Base-by-base conservation (phyloP, 2,888 invertebrate species). In the Dione juno region DNA sequence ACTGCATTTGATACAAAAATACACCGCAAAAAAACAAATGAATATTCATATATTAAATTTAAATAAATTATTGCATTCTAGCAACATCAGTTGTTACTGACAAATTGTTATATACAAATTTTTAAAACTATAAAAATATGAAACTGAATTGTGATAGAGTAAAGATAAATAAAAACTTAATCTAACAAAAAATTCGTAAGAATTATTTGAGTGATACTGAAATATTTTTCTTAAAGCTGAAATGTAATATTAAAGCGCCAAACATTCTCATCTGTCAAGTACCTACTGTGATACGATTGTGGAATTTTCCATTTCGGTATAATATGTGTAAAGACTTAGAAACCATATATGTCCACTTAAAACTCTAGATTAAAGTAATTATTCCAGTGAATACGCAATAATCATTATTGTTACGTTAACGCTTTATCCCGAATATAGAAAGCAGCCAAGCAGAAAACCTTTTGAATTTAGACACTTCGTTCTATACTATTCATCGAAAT, bases 261-360 rank as follows among this genome's bases (percentile, higher is more conserved):
- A 53, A 66, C 59, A 45, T 69, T 45, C 48, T 40, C 19, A 37
- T 64, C 13, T 13, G 19, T 13, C 48, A 50, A 64, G 19, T 48
- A 52, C 37, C 2, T 40, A 50, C 19, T 64, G 21, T 35, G 19
- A 16, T 50, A 40, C 64, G 19, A 9, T 21, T 64, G 64, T 40
- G 64, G 64, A 64, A 64, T 64, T 64, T 64, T 52, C 64, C 52
- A 64, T 64, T 64, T 64, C 19, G 37, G 64, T 50, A 40, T 19
- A 52, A 50, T 41, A 61, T 64, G 74, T 74, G 71, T 72, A 74
- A 72, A 67, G 69, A 54, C 69, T 63, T 66, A 64, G 70, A 74
- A 69, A 66, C 45, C 61, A 43, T 58, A 61, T 37, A 21, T 11
- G 40, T 7, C 40, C 59, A 50, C 37, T 40, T 52, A 40, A 50